phyloP scores from a whole-genome alignment of 2,113 vertebrate genomes.

The Syngnathus typhle region DNA sequence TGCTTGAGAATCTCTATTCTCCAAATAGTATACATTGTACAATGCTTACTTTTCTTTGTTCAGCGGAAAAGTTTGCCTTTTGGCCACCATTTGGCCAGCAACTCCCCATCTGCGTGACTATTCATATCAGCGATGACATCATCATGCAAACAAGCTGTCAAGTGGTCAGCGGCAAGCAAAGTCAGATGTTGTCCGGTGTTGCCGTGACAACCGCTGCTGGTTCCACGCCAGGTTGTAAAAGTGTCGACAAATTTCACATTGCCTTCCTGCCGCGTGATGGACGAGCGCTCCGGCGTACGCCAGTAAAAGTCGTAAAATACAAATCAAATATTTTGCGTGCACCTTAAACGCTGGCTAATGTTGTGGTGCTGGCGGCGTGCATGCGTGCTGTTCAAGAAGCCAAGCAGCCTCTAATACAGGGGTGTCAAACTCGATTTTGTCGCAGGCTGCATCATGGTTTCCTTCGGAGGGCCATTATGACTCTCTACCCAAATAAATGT shows the following conservation, averaged over 20 bases:
- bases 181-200: not conserved
- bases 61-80: constrained; percentile 33
- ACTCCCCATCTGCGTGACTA: not conserved
- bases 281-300: not conserved
- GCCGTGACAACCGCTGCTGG: not conserved
- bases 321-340: not conserved
- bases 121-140: not conserved
- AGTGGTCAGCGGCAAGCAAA: not conserved
- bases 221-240: not conserved
- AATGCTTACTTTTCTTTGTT: too few species aligned
- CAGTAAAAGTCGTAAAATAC: not conserved
- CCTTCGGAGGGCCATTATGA: too few species aligned
- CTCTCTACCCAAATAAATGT: too few species aligned
- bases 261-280: not conserved
- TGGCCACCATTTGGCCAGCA: too few species aligned
- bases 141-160: not conserved
- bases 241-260: not conserved
- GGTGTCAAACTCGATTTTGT: too few species aligned
- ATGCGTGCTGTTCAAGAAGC: too few species aligned
- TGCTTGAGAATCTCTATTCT: constrained; percentile 32
- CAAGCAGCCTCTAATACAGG: too few species aligned
- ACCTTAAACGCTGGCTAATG: not conserved
- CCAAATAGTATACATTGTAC: too few species aligned
- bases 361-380: not conserved
- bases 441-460: too few species aligned